A percentile compares a stretch with the other conserved stretches of the same genome.
Evolutionary conservation across 1,140 invertebrate species (phyloP).

Genomic region (Popillia japonica): DNA sequence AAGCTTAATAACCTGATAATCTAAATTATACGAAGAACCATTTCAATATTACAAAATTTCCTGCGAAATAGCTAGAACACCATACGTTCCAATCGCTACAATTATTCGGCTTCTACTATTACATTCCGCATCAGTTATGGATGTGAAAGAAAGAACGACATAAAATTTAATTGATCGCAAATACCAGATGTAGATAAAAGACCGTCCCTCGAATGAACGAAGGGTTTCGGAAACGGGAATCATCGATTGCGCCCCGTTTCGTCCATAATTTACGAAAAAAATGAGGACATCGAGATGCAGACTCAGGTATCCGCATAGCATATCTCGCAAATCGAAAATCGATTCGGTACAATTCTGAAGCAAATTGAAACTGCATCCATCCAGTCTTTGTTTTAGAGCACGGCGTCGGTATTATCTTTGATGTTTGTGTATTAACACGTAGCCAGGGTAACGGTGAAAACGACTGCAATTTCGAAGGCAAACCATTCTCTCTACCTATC

Average conservation of each 20-base stretch:
- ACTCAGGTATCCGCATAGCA: slow-evolving; percentile 1
- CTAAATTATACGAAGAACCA: too few relatives aligned
- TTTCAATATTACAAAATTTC: too few relatives aligned
- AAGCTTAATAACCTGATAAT: too few relatives aligned
- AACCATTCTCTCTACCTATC: not conserved
- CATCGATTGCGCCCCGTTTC: not conserved
- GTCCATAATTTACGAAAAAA: not conserved
- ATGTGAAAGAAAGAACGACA: not conserved
- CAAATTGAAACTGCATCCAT: not conserved
- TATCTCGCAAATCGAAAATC: not conserved
- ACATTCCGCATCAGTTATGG: not conserved
- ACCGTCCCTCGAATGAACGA: not conserved
- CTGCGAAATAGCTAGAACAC: not conserved
- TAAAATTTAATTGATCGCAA: not conserved
- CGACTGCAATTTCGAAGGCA: not conserved
- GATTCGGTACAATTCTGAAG: not conserved
- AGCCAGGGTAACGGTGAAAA: not conserved
- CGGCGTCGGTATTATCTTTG: not conserved
- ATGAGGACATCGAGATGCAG: slow-evolving; percentile 11
- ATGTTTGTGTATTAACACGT: not conserved
- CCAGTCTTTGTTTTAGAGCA: not conserved
- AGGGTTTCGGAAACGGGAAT: not conserved
- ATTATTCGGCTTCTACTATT: not conserved
- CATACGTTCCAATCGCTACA: not conserved
- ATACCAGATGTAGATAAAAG: not conserved